Evolutionary conservation across 2,888 invertebrate genomes (phyloP).

Genomic region (Caenorhabditis sinica): DNA sequence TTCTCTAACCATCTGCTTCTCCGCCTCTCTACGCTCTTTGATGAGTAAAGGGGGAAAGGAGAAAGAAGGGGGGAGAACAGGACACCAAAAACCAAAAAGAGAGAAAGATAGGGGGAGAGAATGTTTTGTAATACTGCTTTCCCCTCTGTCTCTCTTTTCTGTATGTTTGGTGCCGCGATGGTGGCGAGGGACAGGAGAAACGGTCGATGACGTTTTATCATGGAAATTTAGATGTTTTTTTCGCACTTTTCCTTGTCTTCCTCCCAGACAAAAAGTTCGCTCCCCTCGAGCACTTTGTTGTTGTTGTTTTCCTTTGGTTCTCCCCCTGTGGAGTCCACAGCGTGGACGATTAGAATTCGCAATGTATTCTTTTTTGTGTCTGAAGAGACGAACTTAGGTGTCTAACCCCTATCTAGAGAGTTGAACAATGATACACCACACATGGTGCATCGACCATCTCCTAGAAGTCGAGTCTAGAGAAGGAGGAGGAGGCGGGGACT

Average conservation of each 20-base stretch:
- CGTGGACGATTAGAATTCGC: too few relatives aligned
- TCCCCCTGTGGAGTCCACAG: too few relatives aligned
- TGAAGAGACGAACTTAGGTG: constrained; percentile 3
- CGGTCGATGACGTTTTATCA: constrained; percentile 56
- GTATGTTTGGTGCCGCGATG: background rate
- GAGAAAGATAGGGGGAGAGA: constrained; percentile 17
- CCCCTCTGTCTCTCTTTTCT: constrained; percentile 3
- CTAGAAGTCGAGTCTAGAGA: too few relatives aligned
- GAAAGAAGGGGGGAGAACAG: constrained; percentile 25
- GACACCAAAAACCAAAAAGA: constrained; percentile 55
- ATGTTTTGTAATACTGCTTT: constrained; percentile 56
- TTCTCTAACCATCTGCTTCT: constrained; percentile 5
- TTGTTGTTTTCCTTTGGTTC: too few relatives aligned
- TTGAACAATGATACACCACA: background rate
- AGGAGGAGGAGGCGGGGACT: too few relatives aligned
- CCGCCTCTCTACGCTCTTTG: constrained; percentile 44
- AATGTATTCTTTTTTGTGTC: background rate
- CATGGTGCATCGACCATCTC: background rate
- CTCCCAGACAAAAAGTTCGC: too few relatives aligned
- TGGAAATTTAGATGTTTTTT: background rate
- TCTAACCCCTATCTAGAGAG: background rate
- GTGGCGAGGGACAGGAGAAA: background rate
- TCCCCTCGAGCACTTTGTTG: too few relatives aligned
- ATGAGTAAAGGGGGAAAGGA: constrained; percentile 42
- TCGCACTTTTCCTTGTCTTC: background rate